Percentiles rank a stretch among this genome's conserved stretches.
phyloP scores from a whole-genome alignment of 2,113 vertebrate genomes.

The Hemibagrus wyckioides region DNA sequence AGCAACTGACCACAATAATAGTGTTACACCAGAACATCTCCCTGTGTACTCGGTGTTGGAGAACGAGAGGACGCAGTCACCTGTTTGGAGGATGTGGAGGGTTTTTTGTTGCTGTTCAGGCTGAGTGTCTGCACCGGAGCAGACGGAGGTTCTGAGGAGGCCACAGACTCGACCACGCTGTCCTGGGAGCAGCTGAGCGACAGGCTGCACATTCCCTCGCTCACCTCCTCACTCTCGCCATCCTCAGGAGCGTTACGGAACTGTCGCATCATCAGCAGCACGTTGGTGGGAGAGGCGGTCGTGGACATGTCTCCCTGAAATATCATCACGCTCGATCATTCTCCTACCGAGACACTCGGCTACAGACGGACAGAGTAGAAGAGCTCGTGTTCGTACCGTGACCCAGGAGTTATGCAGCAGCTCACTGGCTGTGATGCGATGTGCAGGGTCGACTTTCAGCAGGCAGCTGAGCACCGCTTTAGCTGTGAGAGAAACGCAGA shows the following conservation, averaged over 20 bases:
- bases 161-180: neutral
- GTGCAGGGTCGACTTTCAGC: constrained; percentile 77
- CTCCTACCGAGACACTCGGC: neutral
- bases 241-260: constrained; percentile 69
- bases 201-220: constrained; percentile 54
- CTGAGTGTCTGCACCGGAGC: constrained; percentile 6
- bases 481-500: constrained; percentile 64
- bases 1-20: neutral
- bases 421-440: constrained; percentile 79
- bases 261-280: constrained; percentile 82
- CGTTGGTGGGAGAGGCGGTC: constrained; percentile 70
- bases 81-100: constrained; percentile 57
- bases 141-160: constrained; percentile 33
- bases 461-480: constrained; percentile 75
- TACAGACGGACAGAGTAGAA: too few species aligned
- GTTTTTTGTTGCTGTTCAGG: constrained; percentile 54
- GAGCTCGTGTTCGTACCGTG: constrained; percentile 73
- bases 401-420: constrained; percentile 78
- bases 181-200: constrained; percentile 33
- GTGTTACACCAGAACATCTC: neutral
- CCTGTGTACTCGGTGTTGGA: neutral
- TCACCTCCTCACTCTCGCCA: constrained; percentile 45
- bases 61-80: constrained; percentile 50
- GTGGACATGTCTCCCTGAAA: constrained; percentile 76
- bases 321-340: constrained; percentile 42